phyloP scores from a whole-genome alignment of 2,797 vertebrate species.

The Mastacembelus armatus region DNA sequence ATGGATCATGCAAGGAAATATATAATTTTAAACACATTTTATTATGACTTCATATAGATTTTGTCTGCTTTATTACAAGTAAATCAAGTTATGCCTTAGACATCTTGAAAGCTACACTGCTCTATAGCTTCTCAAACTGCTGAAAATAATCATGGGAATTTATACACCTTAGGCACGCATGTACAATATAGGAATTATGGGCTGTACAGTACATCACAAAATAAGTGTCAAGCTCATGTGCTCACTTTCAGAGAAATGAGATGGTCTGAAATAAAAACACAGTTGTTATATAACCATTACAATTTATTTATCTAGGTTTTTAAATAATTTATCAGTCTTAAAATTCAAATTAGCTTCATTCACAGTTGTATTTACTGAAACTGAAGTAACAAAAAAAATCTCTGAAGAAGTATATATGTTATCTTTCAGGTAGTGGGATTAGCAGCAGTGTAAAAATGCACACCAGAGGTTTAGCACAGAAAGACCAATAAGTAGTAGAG shows the following conservation, averaged over 20 bases:
- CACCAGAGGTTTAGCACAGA: constrained; percentile 63
- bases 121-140: constrained; percentile 29
- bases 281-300: constrained; percentile 65
- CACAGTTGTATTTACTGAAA: constrained; percentile 81
- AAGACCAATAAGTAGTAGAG: constrained; percentile 42
- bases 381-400: constrained; percentile 50
- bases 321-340: constrained; percentile 85
- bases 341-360: constrained; percentile 82
- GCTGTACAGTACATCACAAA: constrained; percentile 28
- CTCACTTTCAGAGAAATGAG: constrained; percentile 40
- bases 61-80: constrained; percentile 54
- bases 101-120: constrained; percentile 44
- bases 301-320: constrained; percentile 82
- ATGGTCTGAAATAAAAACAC: constrained; percentile 60
- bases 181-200: constrained; percentile 34
- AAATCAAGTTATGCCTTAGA: constrained; percentile 45
- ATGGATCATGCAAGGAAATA: constrained; percentile 9
- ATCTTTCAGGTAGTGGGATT: constrained; percentile 81
- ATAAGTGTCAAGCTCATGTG: constrained; percentile 22
- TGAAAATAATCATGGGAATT: constrained; percentile 23
- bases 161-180: constrained; percentile 47
- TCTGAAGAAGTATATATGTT: constrained; percentile 79
- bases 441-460: constrained; percentile 80
- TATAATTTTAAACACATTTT: constrained; percentile 33
- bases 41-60: constrained; percentile 46